Base-by-base conservation (phyloP, 2,888 invertebrate species). In the Acrobasis suavella region DNA sequence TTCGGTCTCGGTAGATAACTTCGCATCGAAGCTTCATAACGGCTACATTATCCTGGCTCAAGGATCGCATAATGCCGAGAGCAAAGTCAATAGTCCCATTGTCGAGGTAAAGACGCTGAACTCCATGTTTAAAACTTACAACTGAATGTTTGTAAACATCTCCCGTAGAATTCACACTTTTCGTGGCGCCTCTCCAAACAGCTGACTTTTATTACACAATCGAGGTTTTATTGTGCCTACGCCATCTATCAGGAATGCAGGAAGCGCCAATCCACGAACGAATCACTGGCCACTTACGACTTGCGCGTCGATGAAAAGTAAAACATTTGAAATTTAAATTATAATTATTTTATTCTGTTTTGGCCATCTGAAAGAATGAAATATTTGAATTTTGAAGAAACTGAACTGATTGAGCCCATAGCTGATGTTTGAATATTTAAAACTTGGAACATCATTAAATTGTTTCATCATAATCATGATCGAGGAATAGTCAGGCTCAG, bases 131-230 rank as follows among this genome's bases (percentile, higher is more conserved):
- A 70, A 75, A 78, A 76, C 68, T 71, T 69, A 67, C 71, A 68
- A 71, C 68, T 72, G 71, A 69, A 77, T 88, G 83, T 87, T 87
- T 86, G 86, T 89, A 89, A 89, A 89, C 86, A 90, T 76, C 70
- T 68, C 70, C 70, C 72, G 74, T 77, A 77, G 69, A 75, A 77
- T 83, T 81, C 80, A 78, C 77, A 76, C 77, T 81, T 83, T 86
- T 80, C 76, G 75, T 75, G 75, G 77, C 82, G 74, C 70, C 70
- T 74, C 78, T 78, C 77, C 76, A 76, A 81, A 77, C 86, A 85
- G 84, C 83, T 85, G 85, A 69, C 72, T 81, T 85, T 86, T 84
- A 86, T 85, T 84, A 75, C 79, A 79, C 83, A 82, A 85, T 81
- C 78, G 74, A 72, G 68, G 68, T 78, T 85, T 84, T 87, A 86